phyloP scores from a whole-genome alignment of 2,113 vertebrate genomes.

The Tyto alba region DNA sequence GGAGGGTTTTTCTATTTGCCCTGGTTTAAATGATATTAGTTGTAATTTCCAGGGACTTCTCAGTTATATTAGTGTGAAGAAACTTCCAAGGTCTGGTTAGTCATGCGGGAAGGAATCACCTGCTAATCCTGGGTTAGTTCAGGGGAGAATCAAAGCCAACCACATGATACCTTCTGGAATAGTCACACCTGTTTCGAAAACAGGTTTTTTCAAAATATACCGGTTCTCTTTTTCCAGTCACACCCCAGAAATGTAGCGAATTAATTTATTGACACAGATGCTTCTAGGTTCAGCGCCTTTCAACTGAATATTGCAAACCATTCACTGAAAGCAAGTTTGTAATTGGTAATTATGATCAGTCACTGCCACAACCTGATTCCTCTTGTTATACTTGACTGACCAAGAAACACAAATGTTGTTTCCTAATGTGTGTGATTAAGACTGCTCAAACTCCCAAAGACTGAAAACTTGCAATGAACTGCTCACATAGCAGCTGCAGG shows the following conservation, averaged over 20 bases:
- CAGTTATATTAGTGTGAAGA: background rate
- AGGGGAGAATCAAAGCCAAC: background rate
- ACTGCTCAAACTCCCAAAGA: background rate
- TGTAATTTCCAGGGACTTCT: background rate
- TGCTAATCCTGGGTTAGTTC: background rate
- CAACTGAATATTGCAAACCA: background rate
- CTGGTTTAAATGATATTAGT: background rate
- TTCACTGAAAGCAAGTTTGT: background rate
- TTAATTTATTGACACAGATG: background rate
- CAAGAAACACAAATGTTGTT: background rate
- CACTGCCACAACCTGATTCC: background rate
- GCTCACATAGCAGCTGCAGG: background rate
- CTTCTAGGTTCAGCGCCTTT: background rate
- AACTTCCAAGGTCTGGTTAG: background rate
- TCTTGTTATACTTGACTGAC: background rate
- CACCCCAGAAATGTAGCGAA: background rate
- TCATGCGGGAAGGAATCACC: background rate
- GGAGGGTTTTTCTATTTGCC: background rate
- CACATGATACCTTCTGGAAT: background rate
- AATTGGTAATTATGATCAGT: background rate
- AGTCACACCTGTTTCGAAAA: background rate
- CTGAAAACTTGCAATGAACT: background rate
- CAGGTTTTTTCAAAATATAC: background rate
- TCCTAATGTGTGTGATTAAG: background rate
- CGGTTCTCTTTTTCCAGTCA: background rate